phyloP scores from a whole-genome alignment of 2,888 invertebrate species.

The Sesamia inferens region DNA sequence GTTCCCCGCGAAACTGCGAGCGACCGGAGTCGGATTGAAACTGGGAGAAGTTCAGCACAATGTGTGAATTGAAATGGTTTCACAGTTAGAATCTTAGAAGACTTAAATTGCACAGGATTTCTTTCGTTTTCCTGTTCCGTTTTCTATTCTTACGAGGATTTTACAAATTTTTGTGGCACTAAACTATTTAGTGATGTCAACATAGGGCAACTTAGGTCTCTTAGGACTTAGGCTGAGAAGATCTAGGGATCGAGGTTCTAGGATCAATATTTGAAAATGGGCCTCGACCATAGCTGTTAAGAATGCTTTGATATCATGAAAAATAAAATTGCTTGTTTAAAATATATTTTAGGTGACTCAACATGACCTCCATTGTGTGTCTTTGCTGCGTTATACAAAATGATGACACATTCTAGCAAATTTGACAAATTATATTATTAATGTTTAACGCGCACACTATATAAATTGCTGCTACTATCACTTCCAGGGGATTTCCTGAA shows the following conservation, averaged over 20 bases:
- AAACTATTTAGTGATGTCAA: background rate
- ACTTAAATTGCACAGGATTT: constrained; percentile 2
- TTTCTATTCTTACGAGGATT: background rate
- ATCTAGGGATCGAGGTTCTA: background rate
- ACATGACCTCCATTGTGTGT: constrained; percentile 25
- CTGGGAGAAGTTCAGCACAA: constrained; percentile 47
- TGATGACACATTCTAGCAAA: constrained; percentile 30
- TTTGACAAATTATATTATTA: constrained; percentile 28
- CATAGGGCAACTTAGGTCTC: background rate
- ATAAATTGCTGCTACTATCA: constrained; percentile 16
- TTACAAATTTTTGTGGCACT: background rate
- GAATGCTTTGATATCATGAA: background rate
- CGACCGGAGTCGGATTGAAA: constrained; percentile 36
- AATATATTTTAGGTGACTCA: constrained; percentile 15
- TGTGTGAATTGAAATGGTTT: constrained; percentile 28
- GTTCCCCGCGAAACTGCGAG: constrained; percentile 55
- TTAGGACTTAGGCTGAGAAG: background rate
- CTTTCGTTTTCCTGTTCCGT: background rate
- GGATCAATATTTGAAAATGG: background rate
- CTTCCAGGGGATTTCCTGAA: constrained; percentile 45
- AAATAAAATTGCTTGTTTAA: background rate
- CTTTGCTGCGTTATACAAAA: constrained; percentile 14
- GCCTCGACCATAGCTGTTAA: background rate
- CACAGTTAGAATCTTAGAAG: constrained; percentile 6
- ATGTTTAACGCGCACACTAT: constrained; percentile 12